phyloP scores from a whole-genome alignment of 2,113 vertebrate genomes.

The Xyliphius kryptos region DNA sequence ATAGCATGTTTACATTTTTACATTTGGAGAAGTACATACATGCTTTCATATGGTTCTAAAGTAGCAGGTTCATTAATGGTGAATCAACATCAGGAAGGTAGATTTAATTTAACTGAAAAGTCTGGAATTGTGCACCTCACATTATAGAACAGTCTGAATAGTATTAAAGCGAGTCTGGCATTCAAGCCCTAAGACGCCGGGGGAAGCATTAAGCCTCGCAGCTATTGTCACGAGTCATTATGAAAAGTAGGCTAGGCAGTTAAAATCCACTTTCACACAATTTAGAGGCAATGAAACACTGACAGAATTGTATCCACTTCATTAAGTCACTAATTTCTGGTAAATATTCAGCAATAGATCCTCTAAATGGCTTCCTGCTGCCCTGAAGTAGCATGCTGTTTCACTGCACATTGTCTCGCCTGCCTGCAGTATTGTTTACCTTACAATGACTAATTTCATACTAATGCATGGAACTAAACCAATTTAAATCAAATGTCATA shows the following conservation, averaged over 20 bases:
- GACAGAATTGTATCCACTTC: conserved; percentile 86
- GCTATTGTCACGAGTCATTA: conserved; percentile 80
- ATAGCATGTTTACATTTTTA: no score
- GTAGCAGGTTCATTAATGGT: no score
- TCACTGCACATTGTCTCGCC: conserved; percentile 11
- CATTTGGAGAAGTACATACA: no score
- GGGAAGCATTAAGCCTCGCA: conserved; percentile 82
- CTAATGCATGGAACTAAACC: conserved; percentile 15
- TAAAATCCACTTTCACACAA: conserved; percentile 79
- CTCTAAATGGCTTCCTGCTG: conserved; percentile 76
- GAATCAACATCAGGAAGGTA: no score
- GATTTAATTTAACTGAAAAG: no score
- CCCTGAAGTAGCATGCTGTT: conserved; percentile 55
- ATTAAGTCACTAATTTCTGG: conserved; percentile 90
- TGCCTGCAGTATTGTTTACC: conserved; percentile 19
- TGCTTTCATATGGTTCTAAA: no score
- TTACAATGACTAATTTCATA: conserved; percentile 26
- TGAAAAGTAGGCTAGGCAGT: conserved; percentile 72
- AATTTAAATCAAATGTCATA: no score
- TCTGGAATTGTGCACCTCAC: not conserved
- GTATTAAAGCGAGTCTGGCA: conserved; percentile 20
- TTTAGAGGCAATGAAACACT: conserved; percentile 85
- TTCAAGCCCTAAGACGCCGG: conserved; percentile 50
- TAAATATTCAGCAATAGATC: conserved; percentile 84
- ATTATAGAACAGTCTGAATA: conserved; percentile 17